These are phyloP conservation scores for Delphinapterus leucas DNA, from an alignment of 2,113 vertebrate genomes.

Conservation along the genomic window DNA sequence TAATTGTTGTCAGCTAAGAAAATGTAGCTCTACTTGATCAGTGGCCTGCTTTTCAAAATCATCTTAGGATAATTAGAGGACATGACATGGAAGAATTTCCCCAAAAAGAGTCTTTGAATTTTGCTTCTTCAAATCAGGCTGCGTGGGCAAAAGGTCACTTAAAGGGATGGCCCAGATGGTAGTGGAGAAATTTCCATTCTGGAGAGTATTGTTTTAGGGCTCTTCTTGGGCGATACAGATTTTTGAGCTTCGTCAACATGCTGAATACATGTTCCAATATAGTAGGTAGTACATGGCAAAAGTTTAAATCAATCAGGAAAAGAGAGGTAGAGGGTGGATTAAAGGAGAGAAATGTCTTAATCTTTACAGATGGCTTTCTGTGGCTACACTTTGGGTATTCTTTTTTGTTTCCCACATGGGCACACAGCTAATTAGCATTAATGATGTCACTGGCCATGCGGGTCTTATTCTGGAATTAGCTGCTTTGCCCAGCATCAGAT, in stretches of 20 bases:
- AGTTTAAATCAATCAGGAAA: background rate
- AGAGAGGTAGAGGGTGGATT: background rate
- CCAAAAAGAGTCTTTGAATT: background rate
- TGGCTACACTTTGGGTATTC: background rate
- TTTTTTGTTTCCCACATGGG: background rate
- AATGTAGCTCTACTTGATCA: background rate
- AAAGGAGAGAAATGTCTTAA: background rate
- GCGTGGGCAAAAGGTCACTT: background rate
- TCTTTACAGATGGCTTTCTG: background rate
- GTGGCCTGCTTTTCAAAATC: background rate
- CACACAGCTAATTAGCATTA: background rate
- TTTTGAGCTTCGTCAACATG: background rate
- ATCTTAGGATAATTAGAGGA: background rate
- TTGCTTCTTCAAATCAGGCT: background rate
- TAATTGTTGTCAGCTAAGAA: conserved; percentile 19
- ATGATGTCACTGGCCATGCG: background rate
- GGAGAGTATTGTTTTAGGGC: background rate
- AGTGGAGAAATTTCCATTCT: background rate
- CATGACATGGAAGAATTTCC: background rate
- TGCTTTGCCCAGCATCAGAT: background rate
- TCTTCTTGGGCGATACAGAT: background rate
- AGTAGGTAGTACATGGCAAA: background rate
- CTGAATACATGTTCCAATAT: background rate
- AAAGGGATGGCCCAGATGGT: background rate
- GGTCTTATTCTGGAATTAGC: conserved; percentile 32